Evolutionary conservation across 2,797 vertebrate genomes (phyloP).

Genomic region (Miichthys miiuy): DNA sequence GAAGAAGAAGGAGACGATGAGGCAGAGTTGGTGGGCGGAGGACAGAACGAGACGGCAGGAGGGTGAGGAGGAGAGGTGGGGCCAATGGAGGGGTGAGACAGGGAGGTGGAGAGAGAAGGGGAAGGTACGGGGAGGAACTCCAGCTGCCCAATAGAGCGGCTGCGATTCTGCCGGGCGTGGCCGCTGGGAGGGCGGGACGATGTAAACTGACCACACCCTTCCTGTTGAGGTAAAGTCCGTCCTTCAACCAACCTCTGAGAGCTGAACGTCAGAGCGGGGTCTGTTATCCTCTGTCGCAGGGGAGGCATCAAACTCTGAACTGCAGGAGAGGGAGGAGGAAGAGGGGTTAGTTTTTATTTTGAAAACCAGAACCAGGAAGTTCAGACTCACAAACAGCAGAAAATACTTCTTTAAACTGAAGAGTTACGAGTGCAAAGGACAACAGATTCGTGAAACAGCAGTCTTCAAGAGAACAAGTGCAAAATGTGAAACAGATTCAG

Average conservation of each 20-base stretch:
- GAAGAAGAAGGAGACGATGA: constrained; percentile 27
- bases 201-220: constrained; percentile 39
- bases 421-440: background rate
- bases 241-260: constrained; percentile 96
- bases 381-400: background rate
- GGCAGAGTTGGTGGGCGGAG: constrained; percentile 14
- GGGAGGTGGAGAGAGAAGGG: constrained; percentile 76
- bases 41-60: constrained; percentile 38
- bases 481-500: background rate
- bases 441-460: background rate
- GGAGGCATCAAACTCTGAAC: constrained; percentile 86
- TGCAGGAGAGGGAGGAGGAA: constrained; percentile 65
- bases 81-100: constrained; percentile 74
- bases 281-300: constrained; percentile 89
- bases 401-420: background rate
- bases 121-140: constrained; percentile 77
- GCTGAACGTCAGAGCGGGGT: constrained; percentile 84
- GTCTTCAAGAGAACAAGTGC: background rate
- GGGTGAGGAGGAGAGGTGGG: constrained; percentile 23
- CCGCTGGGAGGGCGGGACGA: constrained; percentile 65
- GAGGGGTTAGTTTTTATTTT: constrained; percentile 20
- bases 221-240: constrained; percentile 64
- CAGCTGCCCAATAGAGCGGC: constrained; percentile 88
- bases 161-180: constrained; percentile 86
- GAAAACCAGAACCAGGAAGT: background rate